Conservation (phyloP, 2,888 invertebrate genomes). For the Myopa testacea region DNA sequence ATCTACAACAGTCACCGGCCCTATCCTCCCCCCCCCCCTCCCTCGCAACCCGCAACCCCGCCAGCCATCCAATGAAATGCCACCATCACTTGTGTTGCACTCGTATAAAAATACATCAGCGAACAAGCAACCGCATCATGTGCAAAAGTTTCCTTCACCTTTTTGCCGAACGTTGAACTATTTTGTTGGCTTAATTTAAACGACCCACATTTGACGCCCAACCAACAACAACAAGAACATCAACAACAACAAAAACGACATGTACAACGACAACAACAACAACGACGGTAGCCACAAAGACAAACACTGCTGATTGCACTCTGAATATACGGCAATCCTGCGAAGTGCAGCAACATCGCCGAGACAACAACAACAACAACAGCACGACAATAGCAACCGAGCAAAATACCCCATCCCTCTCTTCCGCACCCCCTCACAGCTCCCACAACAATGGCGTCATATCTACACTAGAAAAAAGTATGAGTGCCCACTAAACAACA, state of each 20-base stretch:
- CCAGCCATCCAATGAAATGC: not conserved
- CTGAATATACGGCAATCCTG: not conserved
- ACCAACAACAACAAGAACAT: slow-evolving; percentile 13
- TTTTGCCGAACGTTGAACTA: slow-evolving; percentile 51
- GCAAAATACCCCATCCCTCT: not conserved
- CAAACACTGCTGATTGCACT: slow-evolving; percentile 17
- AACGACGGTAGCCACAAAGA: not conserved
- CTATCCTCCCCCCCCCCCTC: not conserved
- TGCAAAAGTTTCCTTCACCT: slow-evolving; percentile 48
- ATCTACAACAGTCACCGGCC: not conserved
- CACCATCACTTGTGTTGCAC: not conserved
- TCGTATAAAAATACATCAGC: slow-evolving; percentile 1
- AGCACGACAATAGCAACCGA: not conserved
- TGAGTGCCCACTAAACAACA: not conserved
- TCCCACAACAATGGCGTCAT: not conserved
- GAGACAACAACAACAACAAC: slow-evolving; percentile 7
- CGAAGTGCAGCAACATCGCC: slow-evolving; percentile 8
- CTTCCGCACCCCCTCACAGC: not conserved
- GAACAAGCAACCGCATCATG: slow-evolving; percentile 34
- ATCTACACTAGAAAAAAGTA: not conserved
- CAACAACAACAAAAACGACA: slow-evolving; percentile 13
- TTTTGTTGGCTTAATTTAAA: slow-evolving; percentile 34
- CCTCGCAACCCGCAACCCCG: not conserved
- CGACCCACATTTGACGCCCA: slow-evolving; percentile 39
- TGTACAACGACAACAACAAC: slow-evolving; percentile 14